Evolutionary conservation across 2,113 vertebrate species (phyloP).

Genomic region (Hydrochoerus hydrochaeris): DNA sequence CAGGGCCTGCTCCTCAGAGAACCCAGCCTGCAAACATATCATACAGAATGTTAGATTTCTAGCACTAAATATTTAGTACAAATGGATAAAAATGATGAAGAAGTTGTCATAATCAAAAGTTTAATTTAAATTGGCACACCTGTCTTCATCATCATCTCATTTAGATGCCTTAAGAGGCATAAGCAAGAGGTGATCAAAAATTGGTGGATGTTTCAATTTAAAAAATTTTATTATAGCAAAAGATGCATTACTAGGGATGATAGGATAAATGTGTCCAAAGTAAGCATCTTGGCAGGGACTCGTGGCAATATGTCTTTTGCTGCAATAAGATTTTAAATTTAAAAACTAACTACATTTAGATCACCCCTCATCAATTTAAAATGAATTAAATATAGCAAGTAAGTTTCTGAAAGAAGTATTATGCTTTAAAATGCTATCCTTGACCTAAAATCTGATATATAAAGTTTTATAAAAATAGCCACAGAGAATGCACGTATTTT

Average conservation of each 20-base stretch:
- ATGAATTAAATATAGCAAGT: background rate
- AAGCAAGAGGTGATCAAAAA: background rate
- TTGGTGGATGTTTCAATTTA: background rate
- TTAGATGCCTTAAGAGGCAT: background rate
- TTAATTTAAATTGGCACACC: background rate
- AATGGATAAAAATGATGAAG: background rate
- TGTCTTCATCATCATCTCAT: background rate
- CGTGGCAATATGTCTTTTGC: background rate
- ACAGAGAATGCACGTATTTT: background rate
- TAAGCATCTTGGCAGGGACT: background rate
- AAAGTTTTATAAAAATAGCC: background rate
- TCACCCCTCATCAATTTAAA: background rate
- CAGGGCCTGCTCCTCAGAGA: background rate
- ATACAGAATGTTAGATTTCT: background rate
- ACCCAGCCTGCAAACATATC: background rate
- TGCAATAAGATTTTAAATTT: background rate
- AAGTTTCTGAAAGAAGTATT: background rate
- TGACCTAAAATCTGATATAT: background rate
- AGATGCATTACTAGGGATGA: background rate
- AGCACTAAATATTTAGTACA: background rate
- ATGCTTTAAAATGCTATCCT: background rate
- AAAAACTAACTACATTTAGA: background rate
- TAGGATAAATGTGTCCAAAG: background rate
- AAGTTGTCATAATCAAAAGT: background rate
- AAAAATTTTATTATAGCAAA: background rate